These are phyloP conservation scores for Lithophane ornitopus DNA, from an alignment of 2,888 invertebrate genomes.

Conservation along the genomic window DNA sequence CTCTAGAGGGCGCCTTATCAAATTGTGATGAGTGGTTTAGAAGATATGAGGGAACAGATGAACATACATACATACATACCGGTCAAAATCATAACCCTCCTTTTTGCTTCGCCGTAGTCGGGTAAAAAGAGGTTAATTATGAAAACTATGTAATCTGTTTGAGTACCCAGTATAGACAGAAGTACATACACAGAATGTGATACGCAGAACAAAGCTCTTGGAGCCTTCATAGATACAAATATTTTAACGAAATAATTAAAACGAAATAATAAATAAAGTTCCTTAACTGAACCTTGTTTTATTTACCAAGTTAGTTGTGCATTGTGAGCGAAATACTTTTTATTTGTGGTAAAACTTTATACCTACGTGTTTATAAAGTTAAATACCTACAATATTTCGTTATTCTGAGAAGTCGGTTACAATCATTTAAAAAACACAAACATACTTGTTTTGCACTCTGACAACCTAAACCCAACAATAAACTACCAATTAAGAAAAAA, in stretches of 20 bases:
- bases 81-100: too few species aligned
- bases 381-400: background rate
- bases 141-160: background rate
- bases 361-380: background rate
- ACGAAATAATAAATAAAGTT: constrained; percentile 9
- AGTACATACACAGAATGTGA: background rate
- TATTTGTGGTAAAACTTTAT: constrained; percentile 1
- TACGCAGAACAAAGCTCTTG: background rate
- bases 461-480: background rate
- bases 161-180: background rate
- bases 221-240: background rate
- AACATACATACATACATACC: too few species aligned
- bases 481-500: background rate
- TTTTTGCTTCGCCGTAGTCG: too few species aligned
- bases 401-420: background rate
- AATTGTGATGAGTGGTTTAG: too few species aligned
- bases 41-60: too few species aligned
- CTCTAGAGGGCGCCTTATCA: too few species aligned
- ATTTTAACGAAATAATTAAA: background rate
- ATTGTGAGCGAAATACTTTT: constrained; percentile 13
- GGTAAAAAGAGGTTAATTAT: background rate
- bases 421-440: background rate
- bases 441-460: background rate
- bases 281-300: constrained; percentile 6
- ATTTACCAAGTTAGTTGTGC: background rate